A percentile compares a stretch with the other conserved stretches of the same genome.
Conservation (phyloP, 2,113 vertebrate genomes). For the Cryptotis parvus region DNA sequence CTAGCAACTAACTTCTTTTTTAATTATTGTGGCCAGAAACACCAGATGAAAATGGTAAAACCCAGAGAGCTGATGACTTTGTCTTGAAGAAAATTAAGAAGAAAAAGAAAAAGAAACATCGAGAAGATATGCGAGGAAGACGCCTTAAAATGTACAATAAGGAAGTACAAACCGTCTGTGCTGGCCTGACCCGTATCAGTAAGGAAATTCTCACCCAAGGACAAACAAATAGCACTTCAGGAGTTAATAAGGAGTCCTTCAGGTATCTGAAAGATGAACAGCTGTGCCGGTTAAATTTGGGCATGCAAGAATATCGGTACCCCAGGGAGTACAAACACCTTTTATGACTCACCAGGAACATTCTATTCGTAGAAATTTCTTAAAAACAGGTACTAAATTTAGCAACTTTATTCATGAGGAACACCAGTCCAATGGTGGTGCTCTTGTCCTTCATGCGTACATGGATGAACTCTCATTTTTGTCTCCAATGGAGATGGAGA, state of each 20-base stretch:
- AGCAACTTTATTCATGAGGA: conserved; percentile 97
- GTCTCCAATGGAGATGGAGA: conserved; percentile 94
- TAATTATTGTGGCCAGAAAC: conserved; percentile 89
- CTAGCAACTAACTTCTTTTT: conserved; percentile 84
- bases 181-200: conserved; percentile 87
- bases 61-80: conserved; percentile 92
- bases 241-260: conserved; percentile 88
- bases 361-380: conserved; percentile 94
- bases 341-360: conserved; percentile 97
- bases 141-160: conserved; percentile 94
- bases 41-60: conserved; percentile 93
- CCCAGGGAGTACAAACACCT: conserved; percentile 90
- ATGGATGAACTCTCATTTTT: conserved; percentile 97
- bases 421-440: conserved; percentile 96
- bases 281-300: conserved; percentile 86
- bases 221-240: conserved; percentile 86
- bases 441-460: conserved; percentile 95
- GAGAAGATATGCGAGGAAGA: conserved; percentile 92
- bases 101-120: conserved; percentile 97
- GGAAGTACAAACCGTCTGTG: conserved; percentile 95
- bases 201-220: conserved; percentile 84
- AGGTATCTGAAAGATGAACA: conserved; percentile 91
- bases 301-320: conserved; percentile 89
- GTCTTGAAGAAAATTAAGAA: conserved; percentile 95
- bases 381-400: conserved; percentile 93